Conservation (phyloP, 1,140 invertebrate genomes). For the Linepithema humile region DNA sequence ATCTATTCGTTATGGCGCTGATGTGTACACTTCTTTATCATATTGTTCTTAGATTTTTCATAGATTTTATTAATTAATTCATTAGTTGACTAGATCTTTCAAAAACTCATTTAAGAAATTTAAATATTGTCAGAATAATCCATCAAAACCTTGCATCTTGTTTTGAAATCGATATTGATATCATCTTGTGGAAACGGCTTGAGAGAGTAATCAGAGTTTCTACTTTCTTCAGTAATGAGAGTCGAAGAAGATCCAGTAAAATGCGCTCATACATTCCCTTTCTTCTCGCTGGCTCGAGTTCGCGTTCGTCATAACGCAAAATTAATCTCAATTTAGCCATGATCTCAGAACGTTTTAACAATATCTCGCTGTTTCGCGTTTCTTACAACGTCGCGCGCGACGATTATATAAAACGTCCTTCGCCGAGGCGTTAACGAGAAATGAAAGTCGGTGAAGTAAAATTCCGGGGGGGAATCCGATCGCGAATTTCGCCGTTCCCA, state of each 20-base stretch:
- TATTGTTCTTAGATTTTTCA: neutral
- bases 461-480: constrained; percentile 20
- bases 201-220: constrained; percentile 22
- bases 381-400: neutral
- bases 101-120: neutral
- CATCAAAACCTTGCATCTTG: neutral
- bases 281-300: neutral
- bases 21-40: neutral
- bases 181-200: neutral
- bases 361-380: neutral
- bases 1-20: neutral
- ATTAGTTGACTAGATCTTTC: neutral
- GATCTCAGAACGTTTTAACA: neutral
- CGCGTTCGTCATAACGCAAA: neutral
- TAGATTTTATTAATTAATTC: no score
- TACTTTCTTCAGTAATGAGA: constrained; percentile 38
- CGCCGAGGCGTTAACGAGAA: neutral
- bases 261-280: neutral
- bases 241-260: neutral
- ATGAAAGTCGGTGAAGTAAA: constrained; percentile 26
- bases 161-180: neutral
- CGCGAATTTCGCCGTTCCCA: constrained; percentile 10
- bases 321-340: neutral
- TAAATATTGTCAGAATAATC: neutral
- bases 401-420: neutral